These are phyloP conservation scores for Struthio camelus DNA, from an alignment of 2,113 vertebrate species.

Conservation along the genomic window DNA sequence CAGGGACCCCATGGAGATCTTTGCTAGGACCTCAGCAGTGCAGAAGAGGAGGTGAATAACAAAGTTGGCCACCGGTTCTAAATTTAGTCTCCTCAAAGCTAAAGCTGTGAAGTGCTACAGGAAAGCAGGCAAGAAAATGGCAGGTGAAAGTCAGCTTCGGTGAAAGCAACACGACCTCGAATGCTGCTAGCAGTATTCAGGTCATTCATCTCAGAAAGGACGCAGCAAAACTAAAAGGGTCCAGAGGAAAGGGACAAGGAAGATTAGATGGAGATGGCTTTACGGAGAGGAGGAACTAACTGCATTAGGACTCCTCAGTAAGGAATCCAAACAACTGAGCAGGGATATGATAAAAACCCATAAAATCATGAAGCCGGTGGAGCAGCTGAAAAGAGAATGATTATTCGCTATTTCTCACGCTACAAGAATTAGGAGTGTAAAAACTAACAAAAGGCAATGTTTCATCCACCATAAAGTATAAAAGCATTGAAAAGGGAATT, in stretches of 20 bases:
- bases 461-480: background rate
- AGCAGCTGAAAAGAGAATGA: background rate
- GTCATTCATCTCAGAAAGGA: background rate
- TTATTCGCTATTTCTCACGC: background rate
- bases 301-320: background rate
- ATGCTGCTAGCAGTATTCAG: constrained; percentile 14
- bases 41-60: background rate
- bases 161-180: background rate
- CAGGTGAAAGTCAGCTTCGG: constrained; percentile 49
- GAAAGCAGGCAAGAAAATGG: constrained; percentile 38
- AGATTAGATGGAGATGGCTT: background rate
- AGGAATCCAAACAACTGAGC: background rate
- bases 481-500: background rate
- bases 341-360: background rate
- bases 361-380: background rate
- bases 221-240: background rate
- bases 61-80: constrained; percentile 49
- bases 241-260: background rate
- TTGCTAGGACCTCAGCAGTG: background rate
- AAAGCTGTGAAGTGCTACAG: constrained; percentile 28
- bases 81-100: constrained; percentile 37
- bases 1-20: background rate
- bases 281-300: background rate
- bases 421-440: background rate
- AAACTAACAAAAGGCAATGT: background rate